Conservation (phyloP, 2,113 vertebrate genomes). For the Myxocyprinus asiaticus region DNA sequence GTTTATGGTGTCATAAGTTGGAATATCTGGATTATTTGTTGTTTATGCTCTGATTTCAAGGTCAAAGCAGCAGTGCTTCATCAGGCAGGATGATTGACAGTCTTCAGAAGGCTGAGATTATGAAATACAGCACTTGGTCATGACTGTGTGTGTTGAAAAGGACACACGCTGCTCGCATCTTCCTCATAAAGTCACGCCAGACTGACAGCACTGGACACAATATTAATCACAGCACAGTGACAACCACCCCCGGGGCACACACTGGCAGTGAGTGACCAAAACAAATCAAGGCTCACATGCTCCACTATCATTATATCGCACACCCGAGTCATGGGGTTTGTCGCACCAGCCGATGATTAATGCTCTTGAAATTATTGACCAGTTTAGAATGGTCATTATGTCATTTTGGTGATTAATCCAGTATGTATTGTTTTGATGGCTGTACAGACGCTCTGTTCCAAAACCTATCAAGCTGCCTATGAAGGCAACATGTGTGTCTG, state of each 20-base stretch:
- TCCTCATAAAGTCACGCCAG: conserved; percentile 64
- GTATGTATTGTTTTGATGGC: background rate
- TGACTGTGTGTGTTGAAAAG: conserved; percentile 59
- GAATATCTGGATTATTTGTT: conserved; percentile 6
- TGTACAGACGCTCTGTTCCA: too few relatives aligned
- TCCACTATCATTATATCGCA: conserved; percentile 47
- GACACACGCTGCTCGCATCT: conserved; percentile 55
- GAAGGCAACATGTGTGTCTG: too few relatives aligned
- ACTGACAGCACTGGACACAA: conserved; percentile 60
- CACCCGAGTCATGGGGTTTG: conserved; percentile 33
- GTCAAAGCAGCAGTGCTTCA: conserved; percentile 56
- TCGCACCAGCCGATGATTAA: conserved; percentile 31
- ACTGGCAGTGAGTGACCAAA: conserved; percentile 66
- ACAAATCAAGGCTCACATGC: conserved; percentile 55
- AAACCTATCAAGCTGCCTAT: too few relatives aligned
- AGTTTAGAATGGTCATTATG: conserved; percentile 27
- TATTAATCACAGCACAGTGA: conserved; percentile 59
- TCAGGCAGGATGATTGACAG: conserved; percentile 62
- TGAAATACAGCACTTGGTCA: conserved; percentile 63
- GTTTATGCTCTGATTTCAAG: conserved; percentile 35
- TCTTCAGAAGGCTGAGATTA: conserved; percentile 56
- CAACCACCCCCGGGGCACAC: conserved; percentile 61
- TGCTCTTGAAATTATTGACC: conserved; percentile 38
- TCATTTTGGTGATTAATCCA: conserved; percentile 33
- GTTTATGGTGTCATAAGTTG: conserved; percentile 1